Percentiles rank a stretch among this genome's conserved stretches.
These are phyloP conservation scores for Hoplostethus atlanticus DNA, from an alignment of 2,797 vertebrate genomes.

Conservation along the genomic window DNA sequence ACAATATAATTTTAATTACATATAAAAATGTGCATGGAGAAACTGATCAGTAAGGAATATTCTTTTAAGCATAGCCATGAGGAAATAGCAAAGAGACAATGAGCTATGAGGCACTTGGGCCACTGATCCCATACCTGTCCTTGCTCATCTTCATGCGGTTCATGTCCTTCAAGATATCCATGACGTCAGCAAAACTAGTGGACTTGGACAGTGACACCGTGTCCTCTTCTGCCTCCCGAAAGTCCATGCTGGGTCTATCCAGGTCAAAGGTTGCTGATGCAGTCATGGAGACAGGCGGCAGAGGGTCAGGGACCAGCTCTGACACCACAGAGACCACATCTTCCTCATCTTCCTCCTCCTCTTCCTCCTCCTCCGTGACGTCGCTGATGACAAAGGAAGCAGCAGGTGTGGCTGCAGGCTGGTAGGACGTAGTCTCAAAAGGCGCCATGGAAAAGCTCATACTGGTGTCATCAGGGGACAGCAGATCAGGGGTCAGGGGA, in stretches of 20 bases:
- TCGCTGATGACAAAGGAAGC: constrained; percentile 99
- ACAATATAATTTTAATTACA: background rate
- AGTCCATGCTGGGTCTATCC: constrained; percentile 88
- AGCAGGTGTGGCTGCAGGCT: constrained; percentile 85
- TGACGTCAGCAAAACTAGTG: constrained; percentile 98
- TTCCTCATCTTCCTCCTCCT: constrained; percentile 89
- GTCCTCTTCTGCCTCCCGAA: constrained; percentile 92
- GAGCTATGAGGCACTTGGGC: background rate
- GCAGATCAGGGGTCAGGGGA: constrained; percentile 91
- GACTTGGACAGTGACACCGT: constrained; percentile 97
- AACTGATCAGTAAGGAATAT: no score
- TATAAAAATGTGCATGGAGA: no score
- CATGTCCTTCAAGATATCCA: constrained; percentile 98
- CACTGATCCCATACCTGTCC: constrained; percentile 86
- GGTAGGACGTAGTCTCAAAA: constrained; percentile 91
- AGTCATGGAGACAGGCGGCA: constrained; percentile 88
- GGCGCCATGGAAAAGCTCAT: constrained; percentile 94
- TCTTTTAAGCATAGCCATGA: no score
- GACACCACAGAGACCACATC: constrained; percentile 83
- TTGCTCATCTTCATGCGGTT: constrained; percentile 98
- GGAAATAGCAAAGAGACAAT: no score
- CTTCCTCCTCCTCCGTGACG: constrained; percentile 93
- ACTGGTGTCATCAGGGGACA: constrained; percentile 96
- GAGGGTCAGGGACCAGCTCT: constrained; percentile 93
- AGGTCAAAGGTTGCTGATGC: constrained; percentile 92